Evolutionary conservation across 2,888 invertebrate genomes (phyloP).

Genomic region (Monochamus alternatus): DNA sequence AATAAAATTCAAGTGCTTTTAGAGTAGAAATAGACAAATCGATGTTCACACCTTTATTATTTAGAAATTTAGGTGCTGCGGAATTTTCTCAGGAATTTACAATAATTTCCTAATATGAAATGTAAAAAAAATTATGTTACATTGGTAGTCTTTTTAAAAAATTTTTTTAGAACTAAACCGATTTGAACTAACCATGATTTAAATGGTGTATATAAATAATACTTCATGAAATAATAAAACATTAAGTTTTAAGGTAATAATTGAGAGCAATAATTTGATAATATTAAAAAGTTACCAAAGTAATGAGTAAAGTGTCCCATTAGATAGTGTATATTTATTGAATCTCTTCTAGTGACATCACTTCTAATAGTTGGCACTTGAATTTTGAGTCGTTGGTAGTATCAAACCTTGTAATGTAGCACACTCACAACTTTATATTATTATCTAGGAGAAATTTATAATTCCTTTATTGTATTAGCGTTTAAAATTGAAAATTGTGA

Average conservation of each 20-base stretch:
- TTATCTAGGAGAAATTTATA: constrained; percentile 35
- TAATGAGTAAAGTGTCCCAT: neutral
- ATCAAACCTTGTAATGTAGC: constrained; percentile 28
- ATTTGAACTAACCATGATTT: neutral
- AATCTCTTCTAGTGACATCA: constrained; percentile 34
- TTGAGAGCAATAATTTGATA: constrained; percentile 24
- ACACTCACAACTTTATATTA: constrained; percentile 37
- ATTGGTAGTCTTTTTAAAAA: too few relatives aligned
- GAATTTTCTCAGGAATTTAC: constrained; percentile 29
- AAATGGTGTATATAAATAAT: neutral
- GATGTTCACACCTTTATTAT: neutral
- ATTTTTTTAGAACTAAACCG: neutral
- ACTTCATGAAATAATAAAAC: neutral
- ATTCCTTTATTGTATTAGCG: constrained; percentile 35
- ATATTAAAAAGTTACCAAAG: neutral
- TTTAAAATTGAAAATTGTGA: constrained; percentile 31
- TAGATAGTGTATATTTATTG: constrained; percentile 1
- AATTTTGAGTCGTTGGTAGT: constrained; percentile 33
- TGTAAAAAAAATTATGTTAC: too few relatives aligned
- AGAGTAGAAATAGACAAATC: neutral
- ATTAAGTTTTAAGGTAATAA: constrained; percentile 10
- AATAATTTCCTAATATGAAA: constrained; percentile 3
- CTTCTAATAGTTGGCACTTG: constrained; percentile 35
- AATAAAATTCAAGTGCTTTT: constrained; percentile 3
- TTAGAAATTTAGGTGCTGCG: neutral